Conservation (phyloP, 2,113 vertebrate species). For the Pteruthius melanotis region DNA sequence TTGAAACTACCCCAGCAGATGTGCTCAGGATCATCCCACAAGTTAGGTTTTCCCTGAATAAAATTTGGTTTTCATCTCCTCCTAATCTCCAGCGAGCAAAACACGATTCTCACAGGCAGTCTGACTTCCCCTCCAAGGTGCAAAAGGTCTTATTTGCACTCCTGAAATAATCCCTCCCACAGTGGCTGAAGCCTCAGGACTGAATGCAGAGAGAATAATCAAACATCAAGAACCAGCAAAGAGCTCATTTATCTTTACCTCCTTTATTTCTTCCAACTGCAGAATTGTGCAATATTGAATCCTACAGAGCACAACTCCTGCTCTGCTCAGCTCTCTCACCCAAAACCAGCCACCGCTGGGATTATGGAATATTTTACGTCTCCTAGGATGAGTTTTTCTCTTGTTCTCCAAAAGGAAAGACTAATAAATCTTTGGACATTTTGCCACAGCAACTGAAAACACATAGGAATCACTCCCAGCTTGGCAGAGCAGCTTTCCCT, state of each 20-base stretch:
- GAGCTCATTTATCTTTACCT: not conserved
- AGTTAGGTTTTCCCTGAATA: not conserved
- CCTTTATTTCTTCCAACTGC: not conserved
- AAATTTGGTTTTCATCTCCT: not conserved
- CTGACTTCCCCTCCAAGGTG: not conserved
- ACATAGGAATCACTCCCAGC: not conserved
- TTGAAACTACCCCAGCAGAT: not conserved
- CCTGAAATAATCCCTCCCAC: not conserved
- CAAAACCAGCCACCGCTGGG: accelerated
- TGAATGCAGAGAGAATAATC: not conserved
- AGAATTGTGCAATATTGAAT: not conserved
- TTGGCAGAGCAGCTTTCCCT: not conserved
- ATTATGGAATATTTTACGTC: not conserved
- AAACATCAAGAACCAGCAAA: not conserved
- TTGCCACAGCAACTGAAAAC: not conserved
- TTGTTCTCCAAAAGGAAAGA: not conserved
- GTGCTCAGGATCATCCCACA: not conserved
- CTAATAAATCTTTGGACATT: not conserved
- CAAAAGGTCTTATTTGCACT: not conserved
- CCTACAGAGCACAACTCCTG: accelerated
- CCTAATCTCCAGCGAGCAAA: not conserved
- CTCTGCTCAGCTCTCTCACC: not conserved
- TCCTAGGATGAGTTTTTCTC: not conserved
- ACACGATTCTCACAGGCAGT: not conserved
- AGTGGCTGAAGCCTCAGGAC: not conserved